These are phyloP conservation scores for Trisateles emortualis DNA, from an alignment of 2,888 invertebrate species.

Conservation along the genomic window DNA sequence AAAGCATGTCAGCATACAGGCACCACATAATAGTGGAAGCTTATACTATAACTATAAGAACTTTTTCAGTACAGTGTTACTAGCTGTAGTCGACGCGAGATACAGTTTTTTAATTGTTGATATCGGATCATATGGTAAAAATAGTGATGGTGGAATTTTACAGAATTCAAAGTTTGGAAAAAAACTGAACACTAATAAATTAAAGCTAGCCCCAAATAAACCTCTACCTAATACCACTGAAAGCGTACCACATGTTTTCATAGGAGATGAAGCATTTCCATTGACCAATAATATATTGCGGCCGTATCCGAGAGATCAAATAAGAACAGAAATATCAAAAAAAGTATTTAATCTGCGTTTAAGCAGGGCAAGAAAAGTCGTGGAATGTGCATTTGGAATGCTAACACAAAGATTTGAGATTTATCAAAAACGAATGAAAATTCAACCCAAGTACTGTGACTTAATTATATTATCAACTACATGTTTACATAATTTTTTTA, in stretches of 20 bases:
- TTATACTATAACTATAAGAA: slow-evolving; percentile 16
- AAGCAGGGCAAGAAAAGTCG: slow-evolving; percentile 19
- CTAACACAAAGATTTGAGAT: slow-evolving; percentile 16
- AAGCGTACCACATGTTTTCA: slow-evolving; percentile 19
- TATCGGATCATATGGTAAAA: slow-evolving; percentile 22
- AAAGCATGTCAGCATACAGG: slow-evolving; percentile 17
- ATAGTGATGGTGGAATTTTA: slow-evolving; percentile 22
- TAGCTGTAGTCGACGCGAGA: slow-evolving; percentile 22
- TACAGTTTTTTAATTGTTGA: slow-evolving; percentile 25
- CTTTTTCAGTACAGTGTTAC: slow-evolving; percentile 18
- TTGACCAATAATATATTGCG: slow-evolving; percentile 22
- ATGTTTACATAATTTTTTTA: slow-evolving; percentile 18
- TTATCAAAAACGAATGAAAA: slow-evolving; percentile 18
- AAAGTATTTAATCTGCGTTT: slow-evolving; percentile 20
- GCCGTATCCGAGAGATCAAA: slow-evolving; percentile 19
- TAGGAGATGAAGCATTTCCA: slow-evolving; percentile 20
- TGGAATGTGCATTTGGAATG: slow-evolving; percentile 23
- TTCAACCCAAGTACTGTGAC: slow-evolving; percentile 18
- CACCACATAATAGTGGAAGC: slow-evolving; percentile 19
- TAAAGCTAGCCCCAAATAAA: slow-evolving; percentile 19
- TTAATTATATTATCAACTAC: slow-evolving; percentile 15
- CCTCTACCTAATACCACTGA: slow-evolving; percentile 14
- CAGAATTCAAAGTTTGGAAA: slow-evolving; percentile 19
- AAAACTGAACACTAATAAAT: slow-evolving; percentile 16
- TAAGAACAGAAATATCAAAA: slow-evolving; percentile 10